Percentiles rank a stretch among this genome's conserved stretches.
Conservation (phyloP, 2,888 invertebrate species). For the Hypena proboscidalis region DNA sequence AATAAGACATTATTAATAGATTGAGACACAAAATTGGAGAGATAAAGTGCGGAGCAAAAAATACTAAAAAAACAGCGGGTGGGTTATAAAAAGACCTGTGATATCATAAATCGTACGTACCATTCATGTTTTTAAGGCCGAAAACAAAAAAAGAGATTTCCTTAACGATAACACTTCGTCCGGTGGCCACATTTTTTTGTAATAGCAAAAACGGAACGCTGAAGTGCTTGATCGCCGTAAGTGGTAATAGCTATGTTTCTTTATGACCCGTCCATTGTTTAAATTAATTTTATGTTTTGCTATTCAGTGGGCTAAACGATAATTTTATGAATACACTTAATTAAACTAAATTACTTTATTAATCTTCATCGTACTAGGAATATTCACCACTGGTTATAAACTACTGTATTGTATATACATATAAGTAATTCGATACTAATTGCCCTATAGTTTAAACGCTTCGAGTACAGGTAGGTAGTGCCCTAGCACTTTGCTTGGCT, state of each 20-base stretch:
- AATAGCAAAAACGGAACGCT: slow-evolving; percentile 54
- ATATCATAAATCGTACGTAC: slow-evolving; percentile 82
- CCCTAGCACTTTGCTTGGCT: too few relatives aligned
- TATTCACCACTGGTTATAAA: too few relatives aligned
- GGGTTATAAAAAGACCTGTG: slow-evolving; percentile 79
- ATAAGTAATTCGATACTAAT: too few relatives aligned
- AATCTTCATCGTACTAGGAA: too few relatives aligned
- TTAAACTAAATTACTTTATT: too few relatives aligned
- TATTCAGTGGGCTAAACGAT: background rate
- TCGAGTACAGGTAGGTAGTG: too few relatives aligned
- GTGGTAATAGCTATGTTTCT: slow-evolving; percentile 41
- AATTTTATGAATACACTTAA: too few relatives aligned
- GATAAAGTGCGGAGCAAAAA: slow-evolving; percentile 63
- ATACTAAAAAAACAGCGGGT: slow-evolving; percentile 69
- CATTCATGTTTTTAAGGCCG: slow-evolving; percentile 78
- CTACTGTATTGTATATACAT: too few relatives aligned
- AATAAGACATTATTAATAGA: slow-evolving; percentile 83
- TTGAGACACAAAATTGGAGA: slow-evolving; percentile 81
- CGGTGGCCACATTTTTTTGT: slow-evolving; percentile 71
- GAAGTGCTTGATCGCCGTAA: slow-evolving; percentile 48
- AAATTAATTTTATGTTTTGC: slow-evolving; percentile 20
- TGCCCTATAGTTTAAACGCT: too few relatives aligned
- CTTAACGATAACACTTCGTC: slow-evolving; percentile 77
- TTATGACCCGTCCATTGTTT: slow-evolving; percentile 34
- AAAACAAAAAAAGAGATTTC: slow-evolving; percentile 75